Base-by-base conservation (phyloP, 1,140 invertebrate genomes). In the Venustaconcha ellipsiformis region DNA sequence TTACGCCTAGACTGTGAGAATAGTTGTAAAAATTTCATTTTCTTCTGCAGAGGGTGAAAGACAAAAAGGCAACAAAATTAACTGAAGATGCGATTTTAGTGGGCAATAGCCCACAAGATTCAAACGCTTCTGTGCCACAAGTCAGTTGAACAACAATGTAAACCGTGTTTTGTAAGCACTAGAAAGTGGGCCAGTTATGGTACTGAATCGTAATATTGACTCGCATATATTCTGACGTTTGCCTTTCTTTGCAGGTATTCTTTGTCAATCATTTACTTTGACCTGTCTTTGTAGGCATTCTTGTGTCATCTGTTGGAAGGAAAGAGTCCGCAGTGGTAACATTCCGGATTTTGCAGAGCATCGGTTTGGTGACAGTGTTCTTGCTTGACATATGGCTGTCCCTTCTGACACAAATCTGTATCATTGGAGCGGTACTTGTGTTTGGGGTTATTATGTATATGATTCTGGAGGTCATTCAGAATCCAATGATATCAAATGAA, bases 351-450 rank as follows among this genome's bases (percentile, higher is more conserved):
- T 70, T 77, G 13, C 75, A 77, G 26, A 77, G 75, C 58, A 70
- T 77, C 18, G 75, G 75, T 59, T 70, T 77, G 56, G 75, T 71
- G 58, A 23, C 72, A 64, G 75, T 77, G 58, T 77, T 77, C 65
- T n/a, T 77, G 17, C 75, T 77, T 37, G 75, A 77, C 70, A 68
- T 77, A 37, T 77, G 63, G 56, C 20, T 72, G 60, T 55, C 70
- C 3, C 59, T 77, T 26, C 59, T 77, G 55, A 77, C 55, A n/a
- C 56, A 72, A 14, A 62, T 77, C 63, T 77, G 75, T 60, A 55
- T 77, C 56, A 72, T 65, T 67, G 69, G 75, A 14, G 75, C 62
- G 6, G 48, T 77, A 20, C 66, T 77, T 12, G 75, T 77, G n/a
- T 26, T 77, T 17, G 75, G 75, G 11, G 75, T 77, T 62, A 77